Conservation (phyloP, 2,888 invertebrate species). For the Anthophora plumipes region DNA sequence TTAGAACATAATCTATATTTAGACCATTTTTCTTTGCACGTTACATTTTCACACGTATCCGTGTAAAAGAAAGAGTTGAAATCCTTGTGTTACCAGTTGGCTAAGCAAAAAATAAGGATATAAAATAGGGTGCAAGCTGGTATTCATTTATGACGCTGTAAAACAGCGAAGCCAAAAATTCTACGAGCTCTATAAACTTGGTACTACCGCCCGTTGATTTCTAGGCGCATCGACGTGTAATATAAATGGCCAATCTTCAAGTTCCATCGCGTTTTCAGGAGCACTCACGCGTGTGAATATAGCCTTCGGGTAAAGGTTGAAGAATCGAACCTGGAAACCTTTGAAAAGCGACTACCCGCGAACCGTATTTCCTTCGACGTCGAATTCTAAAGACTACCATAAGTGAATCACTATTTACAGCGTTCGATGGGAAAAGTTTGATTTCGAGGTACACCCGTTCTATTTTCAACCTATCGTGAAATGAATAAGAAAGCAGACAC, state of each 20-base stretch:
- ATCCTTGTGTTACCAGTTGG: constrained; percentile 8
- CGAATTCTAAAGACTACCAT: neutral
- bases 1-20: no score
- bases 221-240: constrained; percentile 22
- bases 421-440: constrained; percentile 6
- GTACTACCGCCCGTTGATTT: constrained; percentile 31
- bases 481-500: no score
- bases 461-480: no score
- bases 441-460: no score
- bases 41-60: neutral
- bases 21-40: no score
- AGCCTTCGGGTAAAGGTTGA: no score
- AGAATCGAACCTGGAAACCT: neutral
- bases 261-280: neutral
- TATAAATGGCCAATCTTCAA: constrained; percentile 31
- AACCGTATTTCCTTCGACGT: neutral
- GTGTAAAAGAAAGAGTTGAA: neutral
- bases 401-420: neutral
- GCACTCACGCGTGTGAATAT: neutral
- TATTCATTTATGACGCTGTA: constrained; percentile 39
- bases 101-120: constrained; percentile 53
- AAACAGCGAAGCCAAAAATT: constrained; percentile 45
- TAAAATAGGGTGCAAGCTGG: constrained; percentile 14
- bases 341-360: neutral
- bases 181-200: constrained; percentile 23